Base-by-base conservation (phyloP, 2,113 vertebrate species). In the Aythya baeri region DNA sequence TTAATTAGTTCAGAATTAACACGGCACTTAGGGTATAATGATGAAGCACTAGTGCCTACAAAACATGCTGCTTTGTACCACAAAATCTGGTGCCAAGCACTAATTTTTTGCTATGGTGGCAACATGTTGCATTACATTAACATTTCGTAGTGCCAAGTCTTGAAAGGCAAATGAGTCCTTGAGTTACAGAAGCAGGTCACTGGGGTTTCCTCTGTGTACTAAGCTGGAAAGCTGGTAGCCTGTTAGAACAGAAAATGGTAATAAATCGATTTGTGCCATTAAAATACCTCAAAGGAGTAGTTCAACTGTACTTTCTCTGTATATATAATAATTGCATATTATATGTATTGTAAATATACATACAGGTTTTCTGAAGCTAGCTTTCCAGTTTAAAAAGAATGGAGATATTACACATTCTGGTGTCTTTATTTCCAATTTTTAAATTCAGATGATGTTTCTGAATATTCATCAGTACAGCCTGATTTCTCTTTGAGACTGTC, bases 1-100 rank as follows among this genome's bases (percentile, higher is more conserved):
- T 83, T 95, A 86, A 89, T 83, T 88, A 94, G 85, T 77, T 88
- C 72, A 86, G 88, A 85, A 89, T 83, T 83, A 83, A 75, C 8
- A 9, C 36, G 88, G 77, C 63, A 83, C 79, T 77, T 36, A 83
- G 59, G 50, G 25, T 18, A 73, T 2, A 55, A 90, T 90, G 85
- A 88, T 41, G 73, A 90, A 80, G 55, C 65, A 41, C 21, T 62
- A 66, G 27, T 36, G 67, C 76, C 94, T 86, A 67, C n/a, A 62
- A 73, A 88, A 85, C 16, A 23, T 36, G 41, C 59, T 73, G 72
- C 83, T 94, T 91, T 74, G 8, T 50, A 62, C 44, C 44, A 70
- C 79, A 66, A 12, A 88, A 66, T 54, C 59, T 76, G 34, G 21
- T 67, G 72, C 85, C 65, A 83, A 81, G 50, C 6, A 7, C 29